Evolutionary conservation across 2,797 vertebrate species (phyloP).

Genomic region (Gymnodraco acuticeps): DNA sequence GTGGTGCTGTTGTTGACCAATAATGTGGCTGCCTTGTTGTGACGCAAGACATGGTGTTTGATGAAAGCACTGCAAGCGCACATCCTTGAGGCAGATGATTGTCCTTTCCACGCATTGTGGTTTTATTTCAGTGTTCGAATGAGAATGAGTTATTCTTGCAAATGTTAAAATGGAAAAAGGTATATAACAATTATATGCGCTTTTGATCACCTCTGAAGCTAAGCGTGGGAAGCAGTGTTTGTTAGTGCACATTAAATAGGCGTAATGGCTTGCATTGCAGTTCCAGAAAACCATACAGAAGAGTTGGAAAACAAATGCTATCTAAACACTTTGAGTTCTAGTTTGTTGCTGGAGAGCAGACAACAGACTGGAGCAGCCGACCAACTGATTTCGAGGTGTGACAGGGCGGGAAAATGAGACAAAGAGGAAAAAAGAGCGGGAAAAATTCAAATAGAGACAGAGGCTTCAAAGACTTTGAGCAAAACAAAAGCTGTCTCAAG

Average conservation of each 20-base stretch:
- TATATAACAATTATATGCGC: neutral
- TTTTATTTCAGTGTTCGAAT: slow-evolving; percentile 20
- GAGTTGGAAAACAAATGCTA: slow-evolving; percentile 33
- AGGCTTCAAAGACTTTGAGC: slow-evolving; percentile 44
- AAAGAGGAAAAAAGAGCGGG: slow-evolving; percentile 46
- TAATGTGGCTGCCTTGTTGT: slow-evolving; percentile 22
- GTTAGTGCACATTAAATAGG: slow-evolving; percentile 21
- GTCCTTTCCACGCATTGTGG: slow-evolving; percentile 9
- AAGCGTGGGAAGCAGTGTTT: slow-evolving; percentile 7
- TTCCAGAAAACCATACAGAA: neutral
- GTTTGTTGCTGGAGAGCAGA: slow-evolving; percentile 23
- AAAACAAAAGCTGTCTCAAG: slow-evolving; percentile 70
- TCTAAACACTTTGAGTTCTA: slow-evolving; percentile 35
- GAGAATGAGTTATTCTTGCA: slow-evolving; percentile 35
- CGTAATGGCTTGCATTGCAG: neutral
- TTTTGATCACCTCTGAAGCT: slow-evolving; percentile 7
- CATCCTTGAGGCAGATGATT: slow-evolving; percentile 15
- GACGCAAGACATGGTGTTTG: slow-evolving; percentile 1
- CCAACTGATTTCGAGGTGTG: slow-evolving; percentile 50
- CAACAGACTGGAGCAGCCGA: slow-evolving; percentile 16
- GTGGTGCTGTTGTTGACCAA: neutral
- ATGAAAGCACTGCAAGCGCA: slow-evolving; percentile 14
- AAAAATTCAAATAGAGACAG: slow-evolving; percentile 45
- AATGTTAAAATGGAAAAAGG: slow-evolving; percentile 22
- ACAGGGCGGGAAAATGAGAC: slow-evolving; percentile 68